Conservation (phyloP, 2,113 vertebrate genomes). For the Pycnonotus jocosus region DNA sequence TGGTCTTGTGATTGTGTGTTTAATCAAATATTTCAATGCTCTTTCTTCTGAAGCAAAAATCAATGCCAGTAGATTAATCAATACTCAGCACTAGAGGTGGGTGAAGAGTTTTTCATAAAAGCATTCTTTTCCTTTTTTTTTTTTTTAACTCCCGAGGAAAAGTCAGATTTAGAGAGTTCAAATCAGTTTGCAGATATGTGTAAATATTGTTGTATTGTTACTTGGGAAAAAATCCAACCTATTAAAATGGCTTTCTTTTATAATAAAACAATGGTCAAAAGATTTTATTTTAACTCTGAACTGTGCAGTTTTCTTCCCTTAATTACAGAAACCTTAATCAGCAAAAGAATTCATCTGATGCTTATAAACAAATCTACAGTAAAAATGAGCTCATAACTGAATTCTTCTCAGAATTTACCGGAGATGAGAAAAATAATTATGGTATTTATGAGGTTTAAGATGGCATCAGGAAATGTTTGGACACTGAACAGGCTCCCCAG, state of each 20-base stretch:
- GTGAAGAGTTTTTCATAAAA: neutral
- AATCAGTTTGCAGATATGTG: neutral
- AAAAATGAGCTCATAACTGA: neutral
- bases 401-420: neutral
- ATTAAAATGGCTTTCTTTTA: neutral
- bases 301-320: neutral
- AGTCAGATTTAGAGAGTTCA: neutral
- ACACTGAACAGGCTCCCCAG: neutral
- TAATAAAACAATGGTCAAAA: neutral
- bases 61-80: slow-evolving; percentile 40
- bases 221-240: neutral
- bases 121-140: neutral
- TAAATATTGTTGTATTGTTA: neutral
- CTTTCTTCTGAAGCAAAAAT: slow-evolving; percentile 59
- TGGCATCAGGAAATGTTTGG: neutral
- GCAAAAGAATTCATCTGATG: neutral
- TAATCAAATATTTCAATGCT: slow-evolving; percentile 59
- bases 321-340: neutral
- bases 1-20: neutral
- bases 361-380: neutral
- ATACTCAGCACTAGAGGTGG: neutral
- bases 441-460: neutral
- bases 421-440: neutral
- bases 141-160: neutral
- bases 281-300: neutral